These are phyloP conservation scores for Cranoglanis bouderius DNA, from an alignment of 2,113 vertebrate genomes.

Conservation along the genomic window DNA sequence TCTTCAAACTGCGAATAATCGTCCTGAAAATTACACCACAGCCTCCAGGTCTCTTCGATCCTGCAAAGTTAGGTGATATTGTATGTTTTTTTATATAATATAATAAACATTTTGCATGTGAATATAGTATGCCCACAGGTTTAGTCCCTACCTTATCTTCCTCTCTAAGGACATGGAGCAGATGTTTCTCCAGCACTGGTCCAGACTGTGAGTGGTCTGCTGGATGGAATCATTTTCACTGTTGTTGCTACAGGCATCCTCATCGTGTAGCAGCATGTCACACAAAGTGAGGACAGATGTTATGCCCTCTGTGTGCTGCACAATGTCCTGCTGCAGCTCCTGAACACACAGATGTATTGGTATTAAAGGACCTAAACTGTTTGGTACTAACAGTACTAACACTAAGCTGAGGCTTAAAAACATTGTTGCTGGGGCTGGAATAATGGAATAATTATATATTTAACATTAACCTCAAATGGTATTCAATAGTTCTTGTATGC, in stretches of 20 bases:
- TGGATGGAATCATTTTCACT: constrained; percentile 86
- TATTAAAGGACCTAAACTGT: not conserved
- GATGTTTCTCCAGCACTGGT: constrained; percentile 93
- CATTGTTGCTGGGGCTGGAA: not conserved
- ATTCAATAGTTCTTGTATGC: not conserved
- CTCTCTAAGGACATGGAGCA: constrained; percentile 91
- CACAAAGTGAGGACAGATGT: constrained; percentile 88
- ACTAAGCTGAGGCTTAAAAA: not conserved
- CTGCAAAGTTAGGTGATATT: constrained; percentile 63
- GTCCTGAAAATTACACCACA: constrained; percentile 92
- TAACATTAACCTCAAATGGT: too few species aligned
- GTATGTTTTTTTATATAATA: not conserved
- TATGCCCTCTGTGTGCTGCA: constrained; percentile 85
- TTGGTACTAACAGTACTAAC: not conserved
- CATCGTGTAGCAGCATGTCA: constrained; percentile 83
- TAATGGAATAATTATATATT: not conserved
- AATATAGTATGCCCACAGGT: not conserved
- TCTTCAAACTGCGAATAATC: constrained; percentile 91
- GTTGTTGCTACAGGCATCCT: constrained; percentile 82
- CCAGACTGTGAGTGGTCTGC: constrained; percentile 87
- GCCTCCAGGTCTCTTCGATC: constrained; percentile 91
- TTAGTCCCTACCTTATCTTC: constrained; percentile 77
- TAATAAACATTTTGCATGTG: not conserved
- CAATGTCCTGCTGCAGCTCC: constrained; percentile 93
- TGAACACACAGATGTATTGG: constrained; percentile 59